These are phyloP conservation scores for Chalcosyrphus nemorum DNA, from an alignment of 2,888 invertebrate species.

Conservation along the genomic window DNA sequence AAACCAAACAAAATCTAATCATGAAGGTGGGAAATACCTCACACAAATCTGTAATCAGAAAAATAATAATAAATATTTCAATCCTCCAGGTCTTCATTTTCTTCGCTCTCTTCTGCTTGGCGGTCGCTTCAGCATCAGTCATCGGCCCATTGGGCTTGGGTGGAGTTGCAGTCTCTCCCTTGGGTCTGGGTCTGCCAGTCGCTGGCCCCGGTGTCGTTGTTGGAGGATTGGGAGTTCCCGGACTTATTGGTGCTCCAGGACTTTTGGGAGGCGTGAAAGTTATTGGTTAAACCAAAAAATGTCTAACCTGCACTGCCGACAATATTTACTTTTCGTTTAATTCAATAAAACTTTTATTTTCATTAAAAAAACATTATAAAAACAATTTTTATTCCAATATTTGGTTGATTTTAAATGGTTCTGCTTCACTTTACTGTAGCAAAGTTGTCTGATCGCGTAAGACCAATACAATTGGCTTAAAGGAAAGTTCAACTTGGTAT, in stretches of 20 bases:
- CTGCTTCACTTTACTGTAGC: too few species aligned
- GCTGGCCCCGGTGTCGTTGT: slow-evolving; percentile 57
- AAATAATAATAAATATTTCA: neutral
- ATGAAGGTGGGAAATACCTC: slow-evolving; percentile 46
- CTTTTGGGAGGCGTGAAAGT: slow-evolving; percentile 53
- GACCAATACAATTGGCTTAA: too few species aligned
- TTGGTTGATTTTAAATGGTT: too few species aligned
- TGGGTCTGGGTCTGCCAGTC: slow-evolving; percentile 41
- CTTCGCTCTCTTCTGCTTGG: slow-evolving; percentile 72
- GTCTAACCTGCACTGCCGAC: neutral
- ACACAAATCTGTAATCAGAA: neutral
- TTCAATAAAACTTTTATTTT: neutral
- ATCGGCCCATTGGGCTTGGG: slow-evolving; percentile 54
- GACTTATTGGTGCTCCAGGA: slow-evolving; percentile 30
- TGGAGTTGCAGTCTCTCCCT: slow-evolving; percentile 43
- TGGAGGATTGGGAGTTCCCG: slow-evolving; percentile 51
- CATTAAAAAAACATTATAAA: too few species aligned
- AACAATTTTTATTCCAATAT: too few species aligned
- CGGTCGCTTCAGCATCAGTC: slow-evolving; percentile 66
- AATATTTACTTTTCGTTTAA: neutral
- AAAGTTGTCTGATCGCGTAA: too few species aligned
- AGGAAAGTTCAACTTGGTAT: too few species aligned
- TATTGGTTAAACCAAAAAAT: slow-evolving; percentile 38
- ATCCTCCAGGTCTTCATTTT: slow-evolving; percentile 59
- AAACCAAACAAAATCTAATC: slow-evolving; percentile 23